Evolutionary conservation across 2,113 vertebrate species (phyloP), one percentile per base, ranked within the genome.

Genomic region (Haemorhous mexicanus): DNA sequence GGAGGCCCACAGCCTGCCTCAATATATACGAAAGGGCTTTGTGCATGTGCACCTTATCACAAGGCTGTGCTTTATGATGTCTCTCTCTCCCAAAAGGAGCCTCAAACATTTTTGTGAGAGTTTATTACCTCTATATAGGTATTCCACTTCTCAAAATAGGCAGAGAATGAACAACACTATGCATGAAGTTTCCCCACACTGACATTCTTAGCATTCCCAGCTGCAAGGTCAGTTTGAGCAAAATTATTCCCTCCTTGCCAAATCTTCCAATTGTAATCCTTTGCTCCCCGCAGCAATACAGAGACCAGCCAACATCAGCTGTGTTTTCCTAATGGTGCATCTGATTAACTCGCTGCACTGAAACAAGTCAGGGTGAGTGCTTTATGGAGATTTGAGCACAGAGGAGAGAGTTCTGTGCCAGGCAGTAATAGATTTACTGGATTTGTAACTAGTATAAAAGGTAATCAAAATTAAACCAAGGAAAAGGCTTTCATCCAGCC

Each of bases 401-500:
- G 53, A 67, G 10, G 22, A 84, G 5, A 69, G 3, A 0, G 4
- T 33, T 55, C 27, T 50, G 6, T 58, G 33, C 35, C 35, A 58
- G 6, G 18, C 3, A 1, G 7, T 76, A 62, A 22, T 3, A 41
- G 22, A 26, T 16, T 64, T 41, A 6, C 13, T 23, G 5, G 11
- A 72, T 76, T 82, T 85, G 30, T 53, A 75, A 50, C 9, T 64
- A 61, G 2, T 24, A 5, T 68, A 46, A 70, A 70, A 62, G 9
- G 6, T 18, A 90, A 84, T 87, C 39, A 77, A 8, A 83, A 83
- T 35, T 64, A 73, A 95, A 87, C 11, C 30, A 87, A 95, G 19
- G 50, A 9, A 76, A 74, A 83, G 3, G 2, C 21, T 33, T 67
- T 18, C 6, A 52, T 76, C 28, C 49, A 46, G 26, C 10, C 41